Conservation (phyloP, 2,797 vertebrate species). For the Gallinago stenura region DNA sequence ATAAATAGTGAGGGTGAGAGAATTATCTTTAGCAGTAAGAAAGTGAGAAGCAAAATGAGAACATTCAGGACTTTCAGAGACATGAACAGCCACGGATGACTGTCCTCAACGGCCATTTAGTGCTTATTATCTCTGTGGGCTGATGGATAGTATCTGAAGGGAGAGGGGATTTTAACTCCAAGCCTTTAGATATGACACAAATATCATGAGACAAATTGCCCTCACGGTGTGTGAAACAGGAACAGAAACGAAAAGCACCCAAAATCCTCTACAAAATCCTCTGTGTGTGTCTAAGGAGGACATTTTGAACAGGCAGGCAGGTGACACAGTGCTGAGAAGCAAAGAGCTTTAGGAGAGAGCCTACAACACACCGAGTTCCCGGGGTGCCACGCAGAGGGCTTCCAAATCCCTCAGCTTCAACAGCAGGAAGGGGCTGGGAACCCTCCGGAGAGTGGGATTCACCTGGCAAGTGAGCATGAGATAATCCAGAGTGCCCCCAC, state of each 20-base stretch:
- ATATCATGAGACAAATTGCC: neutral
- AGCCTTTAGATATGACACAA: neutral
- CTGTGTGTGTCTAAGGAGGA: neutral
- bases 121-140: neutral
- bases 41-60: neutral
- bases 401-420: neutral
- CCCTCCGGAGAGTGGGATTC: neutral
- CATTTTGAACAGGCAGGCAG: neutral
- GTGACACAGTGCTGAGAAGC: neutral
- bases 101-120: conserved; percentile 7
- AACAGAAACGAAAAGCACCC: neutral
- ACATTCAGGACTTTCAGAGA: neutral
- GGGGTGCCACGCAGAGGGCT: neutral
- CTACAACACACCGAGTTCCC: fast-evolving
- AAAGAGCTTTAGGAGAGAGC: neutral
- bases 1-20: neutral
- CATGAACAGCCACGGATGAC: neutral
- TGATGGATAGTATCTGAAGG: conserved; percentile 1
- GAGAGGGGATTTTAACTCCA: neutral
- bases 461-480: neutral
- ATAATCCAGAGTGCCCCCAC: neutral
- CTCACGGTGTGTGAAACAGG: fast-evolving
- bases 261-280: neutral
- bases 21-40: neutral
- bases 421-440: fast-evolving